Percentiles rank a stretch among this genome's conserved stretches.
Evolutionary conservation across 2,888 invertebrate species (phyloP).

Genomic region (Nemapogon koenigi): DNA sequence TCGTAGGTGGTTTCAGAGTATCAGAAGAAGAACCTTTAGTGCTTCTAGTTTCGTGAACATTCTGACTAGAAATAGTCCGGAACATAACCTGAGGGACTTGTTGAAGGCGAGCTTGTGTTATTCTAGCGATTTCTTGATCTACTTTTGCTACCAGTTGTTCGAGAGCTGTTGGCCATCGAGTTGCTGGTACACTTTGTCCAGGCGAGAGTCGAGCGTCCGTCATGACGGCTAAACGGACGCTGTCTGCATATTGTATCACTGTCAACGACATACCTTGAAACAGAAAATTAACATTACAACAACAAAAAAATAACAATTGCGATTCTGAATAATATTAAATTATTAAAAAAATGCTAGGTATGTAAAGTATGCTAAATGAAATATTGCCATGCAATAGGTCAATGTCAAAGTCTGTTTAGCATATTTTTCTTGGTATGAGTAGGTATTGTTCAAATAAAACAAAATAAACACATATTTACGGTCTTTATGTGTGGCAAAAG

Average conservation of each 20-base stretch:
- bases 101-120: constrained; percentile 26
- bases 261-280: constrained; percentile 74
- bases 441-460: too few species aligned
- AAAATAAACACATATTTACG: too few species aligned
- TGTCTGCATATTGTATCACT: constrained; percentile 71
- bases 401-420: too few species aligned
- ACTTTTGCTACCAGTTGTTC: constrained; percentile 41
- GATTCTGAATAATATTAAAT: too few species aligned
- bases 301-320: too few species aligned
- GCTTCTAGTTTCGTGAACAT: constrained; percentile 8
- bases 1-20: constrained; percentile 31
- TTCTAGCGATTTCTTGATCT: constrained; percentile 46
- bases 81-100: background rate
- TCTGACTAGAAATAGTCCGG: background rate
- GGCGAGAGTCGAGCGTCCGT: constrained; percentile 74
- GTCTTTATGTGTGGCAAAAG: too few species aligned
- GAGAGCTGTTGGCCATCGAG: constrained; percentile 44
- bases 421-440: too few species aligned
- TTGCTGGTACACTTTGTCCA: constrained; percentile 63
- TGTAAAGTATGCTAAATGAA: too few species aligned
- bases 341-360: too few species aligned
- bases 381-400: too few species aligned
- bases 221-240: constrained; percentile 73
- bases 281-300: background rate
- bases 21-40: constrained; percentile 16